phyloP scores from a whole-genome alignment of 2,797 vertebrate species.

The Synanceia verrucosa region DNA sequence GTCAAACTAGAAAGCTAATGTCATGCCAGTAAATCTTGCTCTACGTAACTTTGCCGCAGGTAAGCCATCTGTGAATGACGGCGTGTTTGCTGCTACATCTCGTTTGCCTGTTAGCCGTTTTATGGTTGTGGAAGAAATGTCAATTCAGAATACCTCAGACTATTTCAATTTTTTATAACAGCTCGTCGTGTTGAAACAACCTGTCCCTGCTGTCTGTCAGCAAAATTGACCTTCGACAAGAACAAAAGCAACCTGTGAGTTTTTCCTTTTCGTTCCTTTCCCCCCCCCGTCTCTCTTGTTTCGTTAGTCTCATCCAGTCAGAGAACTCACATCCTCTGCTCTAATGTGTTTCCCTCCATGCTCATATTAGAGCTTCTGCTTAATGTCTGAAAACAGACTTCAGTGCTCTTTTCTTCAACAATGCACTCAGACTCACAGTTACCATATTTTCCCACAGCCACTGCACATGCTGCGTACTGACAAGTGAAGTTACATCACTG shows the following conservation, averaged over 20 bases:
- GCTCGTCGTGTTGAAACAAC: conserved; percentile 26
- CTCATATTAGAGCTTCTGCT: conserved; percentile 48
- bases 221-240: conserved; percentile 50
- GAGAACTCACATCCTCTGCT: conserved; percentile 36
- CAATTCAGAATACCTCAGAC: conserved; percentile 14
- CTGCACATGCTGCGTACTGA: conserved; percentile 23
- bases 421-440: conserved; percentile 32
- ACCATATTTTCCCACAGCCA: neutral
- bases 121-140: conserved; percentile 43
- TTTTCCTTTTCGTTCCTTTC: conserved; percentile 26
- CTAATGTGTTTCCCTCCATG: conserved; percentile 35
- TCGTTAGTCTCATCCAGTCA: conserved; percentile 26
- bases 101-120: conserved; percentile 52
- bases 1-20: conserved; percentile 68
- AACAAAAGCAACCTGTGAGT: conserved; percentile 40
- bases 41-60: conserved; percentile 66
- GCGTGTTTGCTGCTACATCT: conserved; percentile 39
- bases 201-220: conserved; percentile 15
- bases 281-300: neutral
- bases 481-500: conserved; percentile 31
- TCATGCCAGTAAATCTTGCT: conserved; percentile 73
- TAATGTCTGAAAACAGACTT: conserved; percentile 52
- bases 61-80: conserved; percentile 69
- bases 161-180: conserved; percentile 24
- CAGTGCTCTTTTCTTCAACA: conserved; percentile 31